Evolutionary conservation across 2,888 invertebrate genomes (phyloP).

Genomic region (Thalpophila matura): DNA sequence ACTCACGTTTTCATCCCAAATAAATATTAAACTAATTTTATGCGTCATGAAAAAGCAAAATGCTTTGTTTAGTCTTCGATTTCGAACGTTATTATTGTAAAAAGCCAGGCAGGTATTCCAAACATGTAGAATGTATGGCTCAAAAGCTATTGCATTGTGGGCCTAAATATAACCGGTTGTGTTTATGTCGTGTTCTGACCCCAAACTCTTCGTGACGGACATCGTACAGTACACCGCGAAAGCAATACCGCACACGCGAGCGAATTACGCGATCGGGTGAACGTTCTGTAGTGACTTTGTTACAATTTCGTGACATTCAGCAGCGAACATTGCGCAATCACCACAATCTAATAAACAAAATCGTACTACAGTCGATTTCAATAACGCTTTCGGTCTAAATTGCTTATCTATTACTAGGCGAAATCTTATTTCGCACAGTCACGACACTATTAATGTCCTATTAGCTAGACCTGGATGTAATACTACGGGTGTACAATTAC

Average conservation of each 20-base stretch:
- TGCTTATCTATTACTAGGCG: conserved; percentile 70
- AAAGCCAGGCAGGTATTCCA: conserved; percentile 1
- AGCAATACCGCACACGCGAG: conserved; percentile 77
- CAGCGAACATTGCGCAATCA: conserved; percentile 72
- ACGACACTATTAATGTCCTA: conserved; percentile 77
- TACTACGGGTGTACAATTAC: conserved; percentile 75
- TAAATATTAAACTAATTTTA: background rate
- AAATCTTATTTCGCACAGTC: conserved; percentile 78
- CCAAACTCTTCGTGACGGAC: conserved; percentile 80
- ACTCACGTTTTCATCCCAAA: background rate
- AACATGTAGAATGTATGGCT: conserved; percentile 7
- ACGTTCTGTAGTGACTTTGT: conserved; percentile 74
- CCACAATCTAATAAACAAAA: conserved; percentile 70
- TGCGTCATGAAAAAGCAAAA: background rate
- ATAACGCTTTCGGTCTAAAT: conserved; percentile 70
- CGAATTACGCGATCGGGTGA: conserved; percentile 78
- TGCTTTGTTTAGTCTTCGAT: conserved; percentile 5
- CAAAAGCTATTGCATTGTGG: conserved; percentile 49
- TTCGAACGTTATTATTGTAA: conserved; percentile 11
- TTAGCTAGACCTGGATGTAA: conserved; percentile 75
- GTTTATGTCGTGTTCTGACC: conserved; percentile 79
- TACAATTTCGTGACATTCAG: conserved; percentile 80
- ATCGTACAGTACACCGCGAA: conserved; percentile 69
- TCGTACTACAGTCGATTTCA: conserved; percentile 70
- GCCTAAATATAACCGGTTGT: conserved; percentile 74